Base-by-base conservation (phyloP, 2,888 invertebrate genomes). In the Drosophila borealis region DNA sequence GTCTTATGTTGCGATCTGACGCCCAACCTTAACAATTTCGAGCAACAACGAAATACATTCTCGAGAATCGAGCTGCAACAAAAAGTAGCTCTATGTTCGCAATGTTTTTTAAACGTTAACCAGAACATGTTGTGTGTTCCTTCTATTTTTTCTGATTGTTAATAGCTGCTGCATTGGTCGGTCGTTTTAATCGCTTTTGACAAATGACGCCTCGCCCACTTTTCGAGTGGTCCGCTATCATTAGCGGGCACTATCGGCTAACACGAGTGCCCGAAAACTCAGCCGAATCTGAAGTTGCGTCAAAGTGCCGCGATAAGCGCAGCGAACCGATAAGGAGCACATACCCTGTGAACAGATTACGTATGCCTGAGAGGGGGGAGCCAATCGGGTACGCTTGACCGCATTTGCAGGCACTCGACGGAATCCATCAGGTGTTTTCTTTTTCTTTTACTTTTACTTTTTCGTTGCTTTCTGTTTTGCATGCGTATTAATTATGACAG, bases 391-490 rank as follows among this genome's bases (percentile, higher is more conserved):
- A 36, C 51, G 14, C 14, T 25, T 33, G 44, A 17, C 36, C 65
- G 14, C 36, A n/a, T 36, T 57, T 13, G 3, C 25, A 19, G 19
- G 29, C 13, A 39, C 17, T 59, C 37, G 45, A 19, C 14, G 72
- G 75, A 60, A 60, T 65, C 41, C 64, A 61, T 81, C 70, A 77
- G 72, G 72, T 82, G 78, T 60, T 51, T 42, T 50, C 19, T 21
- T 19, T 67, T 34, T 14, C 4, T 5, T 4, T 29, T 17, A 6
- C 8, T 5, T 39, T 13, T 36, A 6, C 8, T 5, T 39, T 13
- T 36, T 50, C 29, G 10, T n/a, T 13, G 5, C 6, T 25, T 19
- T 17, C 19, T 4, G 19, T 33, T 62, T 42, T 19, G 41, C 62
- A 55, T 6, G 21, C 71, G 48, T 68, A 61, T 80, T 60, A 65